phyloP scores from a whole-genome alignment of 2,888 invertebrate genomes.

The Orchestes rusci region DNA sequence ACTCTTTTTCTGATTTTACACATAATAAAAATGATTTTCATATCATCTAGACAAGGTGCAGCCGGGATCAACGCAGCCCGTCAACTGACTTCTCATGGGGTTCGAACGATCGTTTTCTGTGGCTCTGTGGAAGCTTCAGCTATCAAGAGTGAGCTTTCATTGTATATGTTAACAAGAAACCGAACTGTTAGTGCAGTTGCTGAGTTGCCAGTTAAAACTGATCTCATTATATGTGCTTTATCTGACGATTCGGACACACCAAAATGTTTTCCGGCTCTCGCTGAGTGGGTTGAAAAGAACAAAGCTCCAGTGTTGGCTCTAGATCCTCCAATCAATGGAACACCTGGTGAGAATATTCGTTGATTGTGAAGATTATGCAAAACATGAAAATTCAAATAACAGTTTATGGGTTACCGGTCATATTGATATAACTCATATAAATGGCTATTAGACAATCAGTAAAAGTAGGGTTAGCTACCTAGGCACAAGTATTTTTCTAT shows the following conservation, averaged over 20 bases:
- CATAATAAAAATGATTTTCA: too few relatives aligned
- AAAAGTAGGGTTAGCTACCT: neutral
- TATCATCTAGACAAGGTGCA: constrained; percentile 50
- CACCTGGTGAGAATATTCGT: constrained; percentile 41
- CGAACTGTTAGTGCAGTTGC: constrained; percentile 49
- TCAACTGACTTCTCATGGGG: constrained; percentile 76
- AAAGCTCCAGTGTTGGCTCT: constrained; percentile 67
- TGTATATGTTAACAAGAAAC: constrained; percentile 61
- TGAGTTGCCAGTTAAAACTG: constrained; percentile 46
- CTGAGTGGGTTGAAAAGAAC: constrained; percentile 63
- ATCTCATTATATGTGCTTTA: constrained; percentile 52
- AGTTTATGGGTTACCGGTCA: too few relatives aligned
- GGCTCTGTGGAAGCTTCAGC: constrained; percentile 39
- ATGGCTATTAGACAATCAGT: neutral
- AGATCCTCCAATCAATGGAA: constrained; percentile 67
- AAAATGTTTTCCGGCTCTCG: constrained; percentile 47
- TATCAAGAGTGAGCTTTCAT: constrained; percentile 55
- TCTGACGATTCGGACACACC: constrained; percentile 44
- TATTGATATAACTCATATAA: neutral
- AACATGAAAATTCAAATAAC: too few relatives aligned
- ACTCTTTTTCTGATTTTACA: constrained; percentile 1
- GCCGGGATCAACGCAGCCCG: constrained; percentile 70
- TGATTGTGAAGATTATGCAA: too few relatives aligned
- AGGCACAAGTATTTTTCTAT: too few relatives aligned
- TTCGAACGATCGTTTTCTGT: constrained; percentile 54